These are phyloP conservation scores for Acrossocheilus fasciatus DNA, from an alignment of 2,797 vertebrate species.

Conservation along the genomic window DNA sequence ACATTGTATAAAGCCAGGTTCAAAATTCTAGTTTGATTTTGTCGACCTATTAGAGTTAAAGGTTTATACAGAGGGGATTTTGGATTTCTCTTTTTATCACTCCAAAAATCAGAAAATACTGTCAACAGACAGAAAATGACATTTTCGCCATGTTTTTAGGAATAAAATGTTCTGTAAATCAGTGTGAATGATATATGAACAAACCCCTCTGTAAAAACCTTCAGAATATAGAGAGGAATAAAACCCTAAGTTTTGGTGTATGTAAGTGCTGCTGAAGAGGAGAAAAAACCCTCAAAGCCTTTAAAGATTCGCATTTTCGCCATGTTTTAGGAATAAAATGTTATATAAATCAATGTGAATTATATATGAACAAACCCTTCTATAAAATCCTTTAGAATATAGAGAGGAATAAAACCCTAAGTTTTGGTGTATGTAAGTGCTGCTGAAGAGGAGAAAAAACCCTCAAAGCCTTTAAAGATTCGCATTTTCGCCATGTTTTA, in stretches of 20 bases:
- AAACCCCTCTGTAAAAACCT: no score
- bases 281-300: not conserved
- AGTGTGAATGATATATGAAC: not conserved
- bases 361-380: no score
- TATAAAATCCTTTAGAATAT: no score
- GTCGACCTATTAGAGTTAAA: not conserved
- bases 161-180: not conserved
- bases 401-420: no score
- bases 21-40: not conserved
- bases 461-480: not conserved
- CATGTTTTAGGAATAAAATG: not conserved
- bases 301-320: not conserved
- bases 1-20: not conserved
- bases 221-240: no score
- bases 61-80: not conserved
- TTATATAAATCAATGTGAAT: not conserved
- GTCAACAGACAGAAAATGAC: not conserved
- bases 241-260: no score
- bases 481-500: no score
- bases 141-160: not conserved
- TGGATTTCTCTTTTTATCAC: not conserved
- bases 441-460: no score
- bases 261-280: no score
- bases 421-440: no score
- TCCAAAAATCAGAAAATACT: not conserved